Evolutionary conservation across 2,888 invertebrate genomes (phyloP), one percentile per base, ranked within the genome.

Genomic region (Tridacna gigas): DNA sequence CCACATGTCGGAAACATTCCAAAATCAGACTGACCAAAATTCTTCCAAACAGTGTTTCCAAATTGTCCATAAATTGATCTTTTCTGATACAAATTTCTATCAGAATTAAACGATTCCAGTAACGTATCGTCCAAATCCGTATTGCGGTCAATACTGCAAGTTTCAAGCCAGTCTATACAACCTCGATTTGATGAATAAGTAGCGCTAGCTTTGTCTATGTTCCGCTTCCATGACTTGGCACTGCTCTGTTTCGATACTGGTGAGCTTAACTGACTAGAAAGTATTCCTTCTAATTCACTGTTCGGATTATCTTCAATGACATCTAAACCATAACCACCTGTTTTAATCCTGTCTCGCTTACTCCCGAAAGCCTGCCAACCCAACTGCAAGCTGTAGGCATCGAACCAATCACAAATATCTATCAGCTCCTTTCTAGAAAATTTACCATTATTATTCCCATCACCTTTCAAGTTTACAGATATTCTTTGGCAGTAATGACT

Each of bases 161-260:
- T 63, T 28, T 86, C 78, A 26, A 86, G 65, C 86, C 86, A 86
- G 48, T 86, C 86, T 20, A 86, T 86, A 45, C 86, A 86, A 25
- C 86, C 86, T 45, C 80, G 80, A 45, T 86, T 69, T 18, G 82
- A 37, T 0, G 82, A 82, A 60, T 86, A 86, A 76, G 25, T 76
- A n/a, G 22, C 13, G 13, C 48, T 51, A 51, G n/a, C 51, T 47
- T 71, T 78, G 63, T 84, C 80, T 51, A 80, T 71, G 9, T 61
- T 74, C n/a, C 67, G 69, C 28, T 74, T 74, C 75, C 71, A 80
- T 28, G 84, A 84, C 56, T 69, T 80, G 69, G 78, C 78, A 66
- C 77, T 67, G 56, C 67, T 67, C 25, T 71, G 71, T 51, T 51
- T 22, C 51, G 71, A 71, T 18, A 71, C 26, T 12, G 71, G 71